phyloP scores from a whole-genome alignment of 2,113 vertebrate species.

The Parus major region DNA sequence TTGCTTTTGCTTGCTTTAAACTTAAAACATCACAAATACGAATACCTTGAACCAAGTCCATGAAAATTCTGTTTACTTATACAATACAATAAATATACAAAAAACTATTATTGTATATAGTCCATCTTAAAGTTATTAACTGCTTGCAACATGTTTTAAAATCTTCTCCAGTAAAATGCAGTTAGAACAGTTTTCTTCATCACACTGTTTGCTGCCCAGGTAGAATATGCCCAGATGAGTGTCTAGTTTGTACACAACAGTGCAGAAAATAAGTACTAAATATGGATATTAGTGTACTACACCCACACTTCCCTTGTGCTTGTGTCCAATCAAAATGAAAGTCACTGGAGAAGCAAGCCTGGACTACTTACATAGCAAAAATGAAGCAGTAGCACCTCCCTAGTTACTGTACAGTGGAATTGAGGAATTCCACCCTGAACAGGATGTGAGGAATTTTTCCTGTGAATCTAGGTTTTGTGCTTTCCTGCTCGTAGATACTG shows the following conservation, averaged over 20 bases:
- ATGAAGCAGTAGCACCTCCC: neutral
- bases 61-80: conserved; percentile 13
- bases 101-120: neutral
- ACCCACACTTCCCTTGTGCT: neutral
- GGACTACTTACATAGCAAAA: neutral
- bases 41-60: neutral
- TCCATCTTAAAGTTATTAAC: neutral
- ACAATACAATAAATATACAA: neutral
- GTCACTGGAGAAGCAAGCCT: neutral
- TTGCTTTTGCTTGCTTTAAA: conserved; percentile 1
- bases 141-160: neutral
- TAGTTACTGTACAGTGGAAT: neutral
- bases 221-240: neutral
- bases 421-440: neutral
- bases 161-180: neutral
- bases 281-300: neutral
- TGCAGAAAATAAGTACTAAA: neutral
- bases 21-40: neutral
- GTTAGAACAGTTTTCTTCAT: neutral
- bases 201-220: neutral
- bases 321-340: neutral
- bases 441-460: neutral
- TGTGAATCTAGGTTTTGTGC: neutral
- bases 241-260: neutral
- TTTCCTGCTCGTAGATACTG: neutral